Percentiles rank a stretch among this genome's conserved stretches.
phyloP scores from a whole-genome alignment of 2,797 vertebrate species.

The Chanos chanos region DNA sequence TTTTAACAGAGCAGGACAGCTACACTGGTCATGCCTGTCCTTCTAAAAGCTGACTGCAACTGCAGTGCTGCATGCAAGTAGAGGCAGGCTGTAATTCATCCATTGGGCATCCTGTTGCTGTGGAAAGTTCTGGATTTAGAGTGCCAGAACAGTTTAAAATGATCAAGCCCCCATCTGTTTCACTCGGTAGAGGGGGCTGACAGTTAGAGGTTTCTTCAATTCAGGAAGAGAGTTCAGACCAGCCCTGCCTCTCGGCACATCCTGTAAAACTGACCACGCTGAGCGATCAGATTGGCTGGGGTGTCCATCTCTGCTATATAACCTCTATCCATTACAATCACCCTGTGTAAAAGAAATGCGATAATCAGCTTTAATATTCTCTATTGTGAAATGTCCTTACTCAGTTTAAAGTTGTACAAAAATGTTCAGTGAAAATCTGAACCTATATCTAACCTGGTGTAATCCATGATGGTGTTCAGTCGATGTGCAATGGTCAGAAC shows the following conservation, averaged over 20 bases:
- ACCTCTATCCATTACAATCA: slow-evolving; percentile 81
- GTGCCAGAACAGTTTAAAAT: too few species aligned
- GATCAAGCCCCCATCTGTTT: too few species aligned
- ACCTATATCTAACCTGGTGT: slow-evolving; percentile 63
- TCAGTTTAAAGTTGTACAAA: neutral
- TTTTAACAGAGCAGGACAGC: too few species aligned
- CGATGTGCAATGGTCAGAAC: slow-evolving; percentile 81
- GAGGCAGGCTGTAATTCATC: too few species aligned
- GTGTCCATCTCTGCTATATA: slow-evolving; percentile 76
- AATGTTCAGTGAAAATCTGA: neutral
- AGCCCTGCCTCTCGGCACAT: slow-evolving; percentile 78
- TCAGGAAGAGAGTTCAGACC: slow-evolving; percentile 32
- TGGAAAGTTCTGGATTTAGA: too few species aligned
- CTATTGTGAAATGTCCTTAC: neutral
- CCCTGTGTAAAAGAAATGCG: slow-evolving; percentile 60
- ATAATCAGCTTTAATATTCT: too few species aligned
- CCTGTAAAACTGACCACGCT: slow-evolving; percentile 73
- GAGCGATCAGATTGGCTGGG: slow-evolving; percentile 65
- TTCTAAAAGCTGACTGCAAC: too few species aligned
- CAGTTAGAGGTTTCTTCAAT: neutral
- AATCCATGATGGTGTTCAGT: slow-evolving; percentile 83
- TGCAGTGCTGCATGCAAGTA: too few species aligned
- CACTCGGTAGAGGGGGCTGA: neutral
- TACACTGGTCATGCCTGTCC: too few species aligned
- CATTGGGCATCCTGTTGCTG: too few species aligned